Conservation (phyloP, 2,113 vertebrate genomes). For the Pelusios castaneus region DNA sequence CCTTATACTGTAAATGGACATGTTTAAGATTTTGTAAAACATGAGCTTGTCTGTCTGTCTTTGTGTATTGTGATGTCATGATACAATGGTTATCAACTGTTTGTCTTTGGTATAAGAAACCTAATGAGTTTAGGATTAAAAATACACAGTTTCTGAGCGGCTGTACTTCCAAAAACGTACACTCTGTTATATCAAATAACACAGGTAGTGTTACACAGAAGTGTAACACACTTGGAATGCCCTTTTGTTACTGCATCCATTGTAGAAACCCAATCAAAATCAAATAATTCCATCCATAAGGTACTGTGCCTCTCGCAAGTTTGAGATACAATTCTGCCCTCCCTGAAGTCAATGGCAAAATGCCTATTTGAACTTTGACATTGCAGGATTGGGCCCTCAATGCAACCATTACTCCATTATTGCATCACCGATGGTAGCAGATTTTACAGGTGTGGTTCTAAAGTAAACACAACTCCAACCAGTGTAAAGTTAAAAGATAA, state of each 20-base stretch:
- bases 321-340: background rate
- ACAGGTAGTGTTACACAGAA: rapidly evolving
- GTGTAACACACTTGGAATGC: background rate
- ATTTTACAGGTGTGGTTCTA: background rate
- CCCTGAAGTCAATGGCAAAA: background rate
- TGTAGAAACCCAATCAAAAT: background rate
- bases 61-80: background rate
- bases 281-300: background rate
- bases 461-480: background rate
- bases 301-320: background rate
- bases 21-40: background rate
- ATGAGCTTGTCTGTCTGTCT: background rate
- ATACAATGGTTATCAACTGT: background rate
- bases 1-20: background rate
- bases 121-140: background rate
- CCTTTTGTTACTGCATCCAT: background rate
- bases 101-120: background rate
- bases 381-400: background rate
- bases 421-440: background rate
- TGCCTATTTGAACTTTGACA: background rate
- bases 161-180: background rate
- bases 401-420: background rate
- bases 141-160: background rate
- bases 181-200: background rate
- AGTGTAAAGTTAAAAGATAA: background rate